Evolutionary conservation across 2,113 vertebrate genomes (phyloP).

Genomic region (Pterophyllum scalare): DNA sequence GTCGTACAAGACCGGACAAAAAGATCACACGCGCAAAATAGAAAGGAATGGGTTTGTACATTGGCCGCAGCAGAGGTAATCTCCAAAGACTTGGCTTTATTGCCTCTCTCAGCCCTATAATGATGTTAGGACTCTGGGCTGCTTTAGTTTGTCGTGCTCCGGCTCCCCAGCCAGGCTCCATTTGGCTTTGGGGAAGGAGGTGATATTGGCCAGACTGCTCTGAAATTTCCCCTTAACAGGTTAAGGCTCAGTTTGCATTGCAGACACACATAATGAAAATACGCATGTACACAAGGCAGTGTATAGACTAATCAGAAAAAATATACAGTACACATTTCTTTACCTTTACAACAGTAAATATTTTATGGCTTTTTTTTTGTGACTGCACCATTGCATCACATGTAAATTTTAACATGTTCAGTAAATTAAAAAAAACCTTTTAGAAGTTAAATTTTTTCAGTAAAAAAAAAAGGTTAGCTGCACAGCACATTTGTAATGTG

Average conservation of each 20-base stretch:
- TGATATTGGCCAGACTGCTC: conserved; percentile 75
- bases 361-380: neutral
- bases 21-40: conserved; percentile 55
- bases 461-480: neutral
- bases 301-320: neutral
- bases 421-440: neutral
- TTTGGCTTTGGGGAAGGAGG: conserved; percentile 66
- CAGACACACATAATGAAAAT: conserved; percentile 37
- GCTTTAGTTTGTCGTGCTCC: conserved; percentile 68
- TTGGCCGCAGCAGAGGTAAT: conserved; percentile 70
- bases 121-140: conserved; percentile 79
- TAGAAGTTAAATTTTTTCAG: neutral
- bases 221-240: conserved; percentile 75
- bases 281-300: neutral
- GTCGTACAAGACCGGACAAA: conserved; percentile 64
- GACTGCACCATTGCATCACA: neutral
- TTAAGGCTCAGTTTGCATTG: conserved; percentile 68
- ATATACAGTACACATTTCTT: neutral
- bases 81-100: conserved; percentile 79
- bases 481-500: neutral
- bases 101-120: conserved; percentile 78
- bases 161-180: conserved; percentile 72
- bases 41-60: conserved; percentile 69
- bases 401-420: neutral
- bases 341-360: neutral